Percentiles rank a stretch among this genome's conserved stretches.
Evolutionary conservation across 2,113 vertebrate genomes (phyloP).

Genomic region (Dipodomys merriami): DNA sequence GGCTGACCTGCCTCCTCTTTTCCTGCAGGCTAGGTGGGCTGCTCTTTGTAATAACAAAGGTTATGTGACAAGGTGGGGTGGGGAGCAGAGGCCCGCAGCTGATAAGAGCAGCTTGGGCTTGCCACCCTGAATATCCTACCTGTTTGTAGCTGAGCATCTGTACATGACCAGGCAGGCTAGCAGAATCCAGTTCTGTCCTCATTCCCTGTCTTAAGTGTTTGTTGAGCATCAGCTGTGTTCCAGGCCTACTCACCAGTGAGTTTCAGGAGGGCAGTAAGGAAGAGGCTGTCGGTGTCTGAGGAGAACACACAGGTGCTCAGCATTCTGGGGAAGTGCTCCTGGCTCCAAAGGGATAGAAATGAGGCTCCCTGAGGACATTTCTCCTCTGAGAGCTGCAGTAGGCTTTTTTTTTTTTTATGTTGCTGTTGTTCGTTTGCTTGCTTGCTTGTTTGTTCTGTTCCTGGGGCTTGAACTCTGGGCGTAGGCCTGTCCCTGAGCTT

Average conservation of each 20-base stretch:
- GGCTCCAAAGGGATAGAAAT: not conserved
- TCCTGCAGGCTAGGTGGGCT: not conserved
- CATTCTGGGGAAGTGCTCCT: not conserved
- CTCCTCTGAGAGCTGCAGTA: too few species aligned
- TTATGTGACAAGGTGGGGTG: too few species aligned
- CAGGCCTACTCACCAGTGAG: too few species aligned
- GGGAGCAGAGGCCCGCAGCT: not conserved
- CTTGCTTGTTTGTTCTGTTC: too few species aligned
- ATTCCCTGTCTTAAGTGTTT: not conserved
- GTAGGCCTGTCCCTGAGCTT: too few species aligned
- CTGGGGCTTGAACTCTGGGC: too few species aligned
- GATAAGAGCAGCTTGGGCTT: not conserved
- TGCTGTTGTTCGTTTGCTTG: too few species aligned
- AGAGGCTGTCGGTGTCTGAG: not conserved
- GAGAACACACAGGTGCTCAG: not conserved
- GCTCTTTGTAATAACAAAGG: too few species aligned
- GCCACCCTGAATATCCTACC: too few species aligned
- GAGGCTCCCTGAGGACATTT: too few species aligned
- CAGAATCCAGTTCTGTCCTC: not conserved
- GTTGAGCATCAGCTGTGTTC: accelerated
- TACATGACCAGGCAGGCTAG: not conserved
- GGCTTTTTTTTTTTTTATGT: too few species aligned
- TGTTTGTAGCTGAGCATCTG: too few species aligned
- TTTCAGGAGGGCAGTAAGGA: not conserved
- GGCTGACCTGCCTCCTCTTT: not conserved